Evolutionary conservation across 2,888 invertebrate genomes (phyloP).

Genomic region (Tetanocera ferruginea): DNA sequence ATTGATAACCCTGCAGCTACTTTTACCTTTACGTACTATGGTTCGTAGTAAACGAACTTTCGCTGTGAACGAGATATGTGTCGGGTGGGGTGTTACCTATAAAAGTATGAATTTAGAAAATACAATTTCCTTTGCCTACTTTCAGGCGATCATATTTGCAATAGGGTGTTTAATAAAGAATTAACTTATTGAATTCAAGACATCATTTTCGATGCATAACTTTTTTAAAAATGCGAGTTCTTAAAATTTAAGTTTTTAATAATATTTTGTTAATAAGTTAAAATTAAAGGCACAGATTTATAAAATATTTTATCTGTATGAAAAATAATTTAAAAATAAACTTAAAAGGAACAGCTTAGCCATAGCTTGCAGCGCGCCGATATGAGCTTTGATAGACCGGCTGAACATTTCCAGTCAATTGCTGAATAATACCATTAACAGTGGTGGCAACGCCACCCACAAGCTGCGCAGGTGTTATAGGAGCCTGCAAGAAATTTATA

Average conservation of each 20-base stretch:
- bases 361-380: constrained; percentile 52
- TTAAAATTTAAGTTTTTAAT: too few relatives aligned
- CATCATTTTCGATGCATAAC: neutral
- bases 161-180: too few relatives aligned
- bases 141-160: too few relatives aligned
- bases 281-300: neutral
- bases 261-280: neutral
- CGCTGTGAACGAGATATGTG: too few relatives aligned
- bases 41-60: too few relatives aligned
- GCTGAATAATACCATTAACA: constrained; percentile 66
- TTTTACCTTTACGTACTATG: too few relatives aligned
- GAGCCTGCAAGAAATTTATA: constrained; percentile 52
- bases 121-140: too few relatives aligned
- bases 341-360: constrained; percentile 34
- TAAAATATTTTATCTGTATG: neutral
- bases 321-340: neutral
- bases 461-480: constrained; percentile 61
- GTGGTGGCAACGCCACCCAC: constrained; percentile 65
- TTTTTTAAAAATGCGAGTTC: too few relatives aligned
- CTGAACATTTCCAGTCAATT: constrained; percentile 63
- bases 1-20: too few relatives aligned
- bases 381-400: constrained; percentile 60
- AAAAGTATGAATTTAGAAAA: too few relatives aligned
- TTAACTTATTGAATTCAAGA: too few relatives aligned
- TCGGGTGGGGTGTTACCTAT: too few relatives aligned